phyloP scores from a whole-genome alignment of 2,113 vertebrate species.

The Craseonycteris thonglongyai region DNA sequence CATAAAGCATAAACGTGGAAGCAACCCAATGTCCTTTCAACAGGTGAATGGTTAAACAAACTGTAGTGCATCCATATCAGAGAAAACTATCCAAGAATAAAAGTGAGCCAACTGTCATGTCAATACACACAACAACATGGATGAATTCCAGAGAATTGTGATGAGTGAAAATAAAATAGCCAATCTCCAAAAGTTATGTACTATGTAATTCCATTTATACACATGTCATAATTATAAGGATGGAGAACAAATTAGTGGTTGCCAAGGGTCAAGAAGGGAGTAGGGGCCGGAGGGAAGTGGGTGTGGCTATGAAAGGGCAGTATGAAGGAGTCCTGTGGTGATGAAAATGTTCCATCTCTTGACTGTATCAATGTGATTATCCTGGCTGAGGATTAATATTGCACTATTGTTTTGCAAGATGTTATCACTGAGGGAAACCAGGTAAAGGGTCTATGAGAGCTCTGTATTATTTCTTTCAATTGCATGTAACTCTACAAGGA shows the following conservation, averaged over 20 bases:
- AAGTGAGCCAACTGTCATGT: neutral
- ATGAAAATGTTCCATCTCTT: neutral
- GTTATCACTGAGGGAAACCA: neutral
- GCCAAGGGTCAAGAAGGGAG: neutral
- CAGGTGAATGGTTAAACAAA: neutral
- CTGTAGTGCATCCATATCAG: neutral
- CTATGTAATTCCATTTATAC: neutral
- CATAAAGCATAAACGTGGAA: neutral
- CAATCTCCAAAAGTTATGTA: neutral
- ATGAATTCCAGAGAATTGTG: neutral
- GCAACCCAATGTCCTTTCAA: neutral
- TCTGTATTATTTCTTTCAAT: neutral
- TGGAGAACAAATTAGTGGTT: neutral
- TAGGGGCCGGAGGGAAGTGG: neutral
- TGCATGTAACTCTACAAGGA: neutral
- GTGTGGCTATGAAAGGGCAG: neutral
- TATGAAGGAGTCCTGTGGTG: no score
- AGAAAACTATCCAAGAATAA: neutral
- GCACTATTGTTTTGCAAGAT: neutral
- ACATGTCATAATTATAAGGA: neutral
- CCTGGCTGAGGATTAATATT: neutral
- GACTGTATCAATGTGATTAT: neutral
- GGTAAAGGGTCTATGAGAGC: neutral
- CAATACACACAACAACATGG: neutral
- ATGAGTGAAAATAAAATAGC: neutral